A percentile compares a stretch with the other conserved stretches of the same genome.
Conservation (phyloP, 1,140 invertebrate species). For the Lepeophtheirus salmonis region DNA sequence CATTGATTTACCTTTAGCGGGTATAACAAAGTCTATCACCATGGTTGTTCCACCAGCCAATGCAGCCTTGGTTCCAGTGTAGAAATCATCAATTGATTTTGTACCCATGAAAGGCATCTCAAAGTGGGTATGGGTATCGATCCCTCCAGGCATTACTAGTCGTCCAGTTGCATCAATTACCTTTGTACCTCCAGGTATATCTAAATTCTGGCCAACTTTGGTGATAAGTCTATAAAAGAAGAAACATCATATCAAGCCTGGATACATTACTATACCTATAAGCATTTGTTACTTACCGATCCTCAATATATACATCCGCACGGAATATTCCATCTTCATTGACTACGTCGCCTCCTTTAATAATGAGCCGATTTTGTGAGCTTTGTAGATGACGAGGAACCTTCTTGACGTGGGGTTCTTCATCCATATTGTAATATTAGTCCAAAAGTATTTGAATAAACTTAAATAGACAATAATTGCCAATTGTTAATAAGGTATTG, state of each 20-base stretch:
- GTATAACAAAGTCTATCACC: slow-evolving; percentile 40
- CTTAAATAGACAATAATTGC: too few relatives aligned
- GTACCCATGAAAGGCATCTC: slow-evolving; percentile 69
- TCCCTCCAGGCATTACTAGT: slow-evolving; percentile 62
- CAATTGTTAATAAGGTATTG: too few relatives aligned
- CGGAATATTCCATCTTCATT: slow-evolving; percentile 79
- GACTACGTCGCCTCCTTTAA: slow-evolving; percentile 84
- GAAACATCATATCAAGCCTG: slow-evolving; percentile 14
- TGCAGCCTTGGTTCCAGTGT: slow-evolving; percentile 66
- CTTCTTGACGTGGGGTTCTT: slow-evolving; percentile 70
- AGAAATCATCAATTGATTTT: slow-evolving; percentile 63
- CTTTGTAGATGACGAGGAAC: slow-evolving; percentile 85
- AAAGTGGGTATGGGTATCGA: slow-evolving; percentile 73
- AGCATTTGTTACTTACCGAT: slow-evolving; percentile 88
- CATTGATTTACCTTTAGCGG: slow-evolving; percentile 3
- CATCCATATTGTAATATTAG: background rate
- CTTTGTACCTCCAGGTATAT: slow-evolving; percentile 54
- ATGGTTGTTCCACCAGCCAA: slow-evolving; percentile 78
- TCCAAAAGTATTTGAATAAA: too few relatives aligned
- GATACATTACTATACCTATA: too few relatives aligned
- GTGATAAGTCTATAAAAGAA: slow-evolving; percentile 27
- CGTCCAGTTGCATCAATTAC: slow-evolving; percentile 59
- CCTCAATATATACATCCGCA: slow-evolving; percentile 79
- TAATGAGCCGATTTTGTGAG: slow-evolving; percentile 71
- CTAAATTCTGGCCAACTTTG: slow-evolving; percentile 52